Percentiles rank a stretch among this genome's conserved stretches.
These are phyloP conservation scores for Nicator chloris DNA, from an alignment of 2,113 vertebrate genomes.

Conservation along the genomic window DNA sequence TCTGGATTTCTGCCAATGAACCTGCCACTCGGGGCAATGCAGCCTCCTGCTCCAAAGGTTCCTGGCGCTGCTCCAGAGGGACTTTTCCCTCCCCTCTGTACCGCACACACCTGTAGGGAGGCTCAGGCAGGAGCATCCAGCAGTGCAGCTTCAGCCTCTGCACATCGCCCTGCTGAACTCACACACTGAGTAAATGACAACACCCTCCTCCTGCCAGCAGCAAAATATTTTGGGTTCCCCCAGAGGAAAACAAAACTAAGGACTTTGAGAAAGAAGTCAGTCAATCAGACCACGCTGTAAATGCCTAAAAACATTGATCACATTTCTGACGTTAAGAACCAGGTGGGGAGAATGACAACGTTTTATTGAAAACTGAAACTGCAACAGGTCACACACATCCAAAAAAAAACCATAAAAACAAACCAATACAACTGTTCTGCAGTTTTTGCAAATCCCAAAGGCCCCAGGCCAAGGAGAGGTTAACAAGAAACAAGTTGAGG, in stretches of 20 bases:
- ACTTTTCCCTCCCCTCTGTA: not conserved
- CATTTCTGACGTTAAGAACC: not conserved
- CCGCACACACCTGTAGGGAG: not conserved
- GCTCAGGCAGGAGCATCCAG: not conserved
- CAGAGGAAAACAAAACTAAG: not conserved
- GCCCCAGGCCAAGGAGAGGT: not conserved
- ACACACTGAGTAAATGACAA: not conserved
- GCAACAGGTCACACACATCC: not conserved
- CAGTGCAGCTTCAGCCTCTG: not conserved
- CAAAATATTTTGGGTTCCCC: not conserved
- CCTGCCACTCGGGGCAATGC: not conserved
- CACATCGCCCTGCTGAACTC: accelerated
- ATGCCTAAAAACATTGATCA: accelerated
- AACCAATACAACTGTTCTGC: not conserved
- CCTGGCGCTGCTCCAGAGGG: not conserved
- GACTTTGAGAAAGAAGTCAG: not conserved
- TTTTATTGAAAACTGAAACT: not conserved
- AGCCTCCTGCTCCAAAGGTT: not conserved
- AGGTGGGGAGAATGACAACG: not conserved
- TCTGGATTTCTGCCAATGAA: not conserved
- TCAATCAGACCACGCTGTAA: not conserved
- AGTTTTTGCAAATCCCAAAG: not conserved
- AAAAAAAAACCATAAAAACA: not conserved
- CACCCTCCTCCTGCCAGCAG: not conserved
- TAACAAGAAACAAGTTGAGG: not conserved